phyloP scores from a whole-genome alignment of 2,888 invertebrate genomes.

The Meiosimyza decipiens region DNA sequence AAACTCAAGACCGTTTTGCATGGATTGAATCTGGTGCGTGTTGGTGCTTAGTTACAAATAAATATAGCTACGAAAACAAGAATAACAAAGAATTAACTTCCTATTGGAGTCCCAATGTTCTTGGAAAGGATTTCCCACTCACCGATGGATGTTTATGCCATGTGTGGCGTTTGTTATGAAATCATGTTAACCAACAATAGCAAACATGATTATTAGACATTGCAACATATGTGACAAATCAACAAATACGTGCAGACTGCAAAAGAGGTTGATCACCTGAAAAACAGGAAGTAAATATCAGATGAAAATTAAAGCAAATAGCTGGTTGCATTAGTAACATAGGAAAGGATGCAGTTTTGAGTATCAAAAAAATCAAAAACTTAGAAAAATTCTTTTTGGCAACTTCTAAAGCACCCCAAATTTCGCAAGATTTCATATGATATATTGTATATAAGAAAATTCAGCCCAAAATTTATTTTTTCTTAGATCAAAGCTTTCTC shows the following conservation, averaged over 20 bases:
- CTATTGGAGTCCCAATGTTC: constrained; percentile 3
- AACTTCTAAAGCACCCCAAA: neutral
- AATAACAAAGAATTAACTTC: constrained; percentile 10
- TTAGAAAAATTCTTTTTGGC: too few relatives aligned
- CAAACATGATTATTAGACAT: constrained; percentile 9
- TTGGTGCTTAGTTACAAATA: neutral
- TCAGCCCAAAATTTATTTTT: too few relatives aligned
- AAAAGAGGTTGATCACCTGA: too few relatives aligned
- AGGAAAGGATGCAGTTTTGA: too few relatives aligned
- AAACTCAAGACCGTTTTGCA: neutral
- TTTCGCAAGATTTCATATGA: too few relatives aligned
- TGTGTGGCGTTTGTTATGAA: constrained; percentile 25
- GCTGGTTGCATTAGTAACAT: too few relatives aligned
- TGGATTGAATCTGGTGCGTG: constrained; percentile 14
- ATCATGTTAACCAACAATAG: neutral
- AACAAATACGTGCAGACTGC: too few relatives aligned
- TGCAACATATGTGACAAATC: neutral
- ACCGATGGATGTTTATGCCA: neutral
- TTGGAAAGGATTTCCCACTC: constrained; percentile 28
- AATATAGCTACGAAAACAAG: neutral
- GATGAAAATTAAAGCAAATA: too few relatives aligned
- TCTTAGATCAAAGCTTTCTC: too few relatives aligned
- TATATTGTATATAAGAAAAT: too few relatives aligned
- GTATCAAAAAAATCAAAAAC: too few relatives aligned
- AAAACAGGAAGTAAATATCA: too few relatives aligned